phyloP scores from a whole-genome alignment of 2,888 invertebrate genomes.

The Trachelus stipa region DNA sequence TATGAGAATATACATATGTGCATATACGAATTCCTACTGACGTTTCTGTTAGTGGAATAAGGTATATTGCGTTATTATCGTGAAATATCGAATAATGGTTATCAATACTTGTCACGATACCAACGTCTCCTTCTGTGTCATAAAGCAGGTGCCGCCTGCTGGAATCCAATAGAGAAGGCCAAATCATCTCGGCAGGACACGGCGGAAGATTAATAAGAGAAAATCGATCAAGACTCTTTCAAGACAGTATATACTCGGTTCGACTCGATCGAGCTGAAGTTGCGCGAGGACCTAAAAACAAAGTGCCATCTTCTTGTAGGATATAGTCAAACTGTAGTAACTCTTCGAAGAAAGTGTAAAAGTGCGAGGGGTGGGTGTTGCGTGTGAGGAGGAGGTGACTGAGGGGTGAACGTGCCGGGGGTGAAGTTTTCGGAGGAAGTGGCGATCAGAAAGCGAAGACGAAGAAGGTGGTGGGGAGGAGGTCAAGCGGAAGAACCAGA shows the following conservation, averaged over 20 bases:
- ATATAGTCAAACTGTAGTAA: not conserved
- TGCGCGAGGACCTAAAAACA: not conserved
- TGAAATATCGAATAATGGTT: not conserved
- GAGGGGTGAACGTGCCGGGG: not conserved
- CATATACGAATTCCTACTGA: not conserved
- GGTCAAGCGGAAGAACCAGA: conserved; percentile 10
- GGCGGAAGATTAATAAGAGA: not conserved
- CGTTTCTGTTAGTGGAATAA: not conserved
- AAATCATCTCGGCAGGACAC: not conserved
- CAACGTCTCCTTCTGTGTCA: not conserved
- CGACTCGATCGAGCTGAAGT: not conserved
- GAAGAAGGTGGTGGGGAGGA: conserved; percentile 7
- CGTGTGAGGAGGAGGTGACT: not conserved
- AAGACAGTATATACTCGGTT: not conserved
- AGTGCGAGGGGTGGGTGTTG: not conserved
- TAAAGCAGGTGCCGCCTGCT: not conserved
- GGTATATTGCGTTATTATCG: not conserved
- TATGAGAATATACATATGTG: not conserved
- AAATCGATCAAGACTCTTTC: not conserved
- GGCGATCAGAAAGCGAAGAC: not conserved
- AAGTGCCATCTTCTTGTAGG: not conserved
- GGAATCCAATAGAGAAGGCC: not conserved
- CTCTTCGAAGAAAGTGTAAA: not conserved
- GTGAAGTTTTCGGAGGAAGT: conserved; percentile 8
- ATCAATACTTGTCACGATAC: not conserved